Percentiles rank a stretch among this genome's conserved stretches.
These are phyloP conservation scores for Thymelicus lineola DNA, from an alignment of 2,888 invertebrate genomes.

Conservation along the genomic window DNA sequence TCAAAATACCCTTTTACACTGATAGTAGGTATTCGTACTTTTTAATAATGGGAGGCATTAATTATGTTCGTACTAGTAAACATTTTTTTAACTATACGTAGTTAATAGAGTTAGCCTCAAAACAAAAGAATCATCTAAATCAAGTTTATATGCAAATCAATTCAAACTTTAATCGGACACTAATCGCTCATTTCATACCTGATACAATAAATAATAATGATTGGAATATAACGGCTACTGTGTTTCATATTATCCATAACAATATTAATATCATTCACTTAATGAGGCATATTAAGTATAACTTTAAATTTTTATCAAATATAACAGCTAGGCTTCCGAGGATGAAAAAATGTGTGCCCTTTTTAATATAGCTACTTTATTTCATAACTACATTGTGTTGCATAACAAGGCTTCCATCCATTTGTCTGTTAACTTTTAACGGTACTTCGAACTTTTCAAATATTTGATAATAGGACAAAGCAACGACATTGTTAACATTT, in stretches of 20 bases:
- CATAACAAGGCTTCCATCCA: background rate
- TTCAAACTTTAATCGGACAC: background rate
- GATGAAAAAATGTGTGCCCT: background rate
- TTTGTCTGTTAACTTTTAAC: conserved; percentile 27
- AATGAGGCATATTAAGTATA: no score
- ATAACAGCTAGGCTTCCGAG: background rate
- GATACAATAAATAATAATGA: conserved; percentile 22
- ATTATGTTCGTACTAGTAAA: no score
- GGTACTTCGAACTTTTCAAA: conserved; percentile 21
- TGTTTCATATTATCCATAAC: conserved; percentile 7
- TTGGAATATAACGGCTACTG: conserved; percentile 13
- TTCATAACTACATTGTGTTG: conserved; percentile 4
- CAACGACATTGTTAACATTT: conserved; percentile 26
- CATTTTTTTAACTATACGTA: no score
- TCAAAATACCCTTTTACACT: no score
- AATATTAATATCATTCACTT: background rate
- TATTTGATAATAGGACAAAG: conserved; percentile 2
- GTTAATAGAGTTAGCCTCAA: no score
- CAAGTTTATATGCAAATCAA: conserved; percentile 21
- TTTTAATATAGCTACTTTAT: conserved; percentile 1
- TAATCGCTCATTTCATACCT: conserved; percentile 8
- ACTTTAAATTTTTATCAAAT: no score
- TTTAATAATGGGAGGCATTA: no score
- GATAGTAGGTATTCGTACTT: no score
- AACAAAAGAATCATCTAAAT: conserved; percentile 9